These are phyloP conservation scores for Lithobates pipiens DNA, from an alignment of 2,797 vertebrate genomes.

Conservation along the genomic window DNA sequence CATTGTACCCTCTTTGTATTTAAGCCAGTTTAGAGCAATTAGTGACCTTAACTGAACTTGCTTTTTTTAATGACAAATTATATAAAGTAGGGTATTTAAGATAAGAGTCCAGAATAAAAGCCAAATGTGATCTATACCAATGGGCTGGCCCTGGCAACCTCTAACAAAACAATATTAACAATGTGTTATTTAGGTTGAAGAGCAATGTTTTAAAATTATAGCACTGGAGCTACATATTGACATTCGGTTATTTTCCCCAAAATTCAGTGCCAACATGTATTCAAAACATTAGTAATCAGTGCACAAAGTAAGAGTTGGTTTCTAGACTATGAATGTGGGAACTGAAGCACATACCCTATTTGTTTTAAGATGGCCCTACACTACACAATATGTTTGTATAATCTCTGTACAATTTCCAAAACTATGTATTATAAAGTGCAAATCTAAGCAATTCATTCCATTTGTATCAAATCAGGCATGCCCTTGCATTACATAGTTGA, in stretches of 20 bases:
- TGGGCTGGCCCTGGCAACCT: not conserved
- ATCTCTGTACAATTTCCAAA: not conserved
- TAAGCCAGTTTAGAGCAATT: not conserved
- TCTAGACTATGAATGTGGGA: not conserved
- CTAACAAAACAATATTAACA: slow-evolving; percentile 22
- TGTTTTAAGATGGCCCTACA: too few relatives aligned
- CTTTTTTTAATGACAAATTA: slow-evolving; percentile 14
- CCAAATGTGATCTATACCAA: not conserved
- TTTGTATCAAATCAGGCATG: too few relatives aligned
- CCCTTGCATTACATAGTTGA: too few relatives aligned
- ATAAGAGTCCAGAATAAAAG: not conserved
- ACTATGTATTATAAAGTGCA: too few relatives aligned
- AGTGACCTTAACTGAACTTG: slow-evolving; percentile 29
- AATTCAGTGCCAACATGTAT: not conserved
- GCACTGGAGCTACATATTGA: not conserved
- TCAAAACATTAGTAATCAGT: not conserved
- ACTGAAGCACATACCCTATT: not conserved
- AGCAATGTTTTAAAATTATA: not conserved
- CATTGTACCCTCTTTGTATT: not conserved
- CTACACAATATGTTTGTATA: not conserved
- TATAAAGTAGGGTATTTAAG: slow-evolving; percentile 18
- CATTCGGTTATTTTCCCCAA: not conserved
- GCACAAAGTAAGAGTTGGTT: not conserved
- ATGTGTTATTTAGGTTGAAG: too few relatives aligned
- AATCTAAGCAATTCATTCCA: too few relatives aligned